These are phyloP conservation scores for Cetoscarus ocellatus DNA, from an alignment of 2,797 vertebrate genomes.

Conservation along the genomic window DNA sequence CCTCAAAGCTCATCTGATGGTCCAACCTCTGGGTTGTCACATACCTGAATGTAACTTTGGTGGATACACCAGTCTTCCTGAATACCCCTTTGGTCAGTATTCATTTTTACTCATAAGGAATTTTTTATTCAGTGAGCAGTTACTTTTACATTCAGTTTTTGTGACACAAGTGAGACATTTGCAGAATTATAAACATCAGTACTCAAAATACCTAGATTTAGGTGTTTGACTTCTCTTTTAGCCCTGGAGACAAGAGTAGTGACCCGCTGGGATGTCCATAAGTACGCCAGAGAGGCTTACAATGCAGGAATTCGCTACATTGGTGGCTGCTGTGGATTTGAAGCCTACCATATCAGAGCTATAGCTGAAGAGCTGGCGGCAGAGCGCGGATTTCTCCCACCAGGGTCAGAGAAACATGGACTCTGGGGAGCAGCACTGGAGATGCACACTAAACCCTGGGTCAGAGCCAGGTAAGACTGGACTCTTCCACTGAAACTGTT, in stretches of 20 bases:
- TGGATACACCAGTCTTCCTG: slow-evolving; percentile 88
- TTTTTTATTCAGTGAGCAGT: background rate
- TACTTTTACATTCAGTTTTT: too few species aligned
- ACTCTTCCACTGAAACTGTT: background rate
- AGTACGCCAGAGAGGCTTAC: slow-evolving; percentile 90
- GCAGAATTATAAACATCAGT: too few species aligned
- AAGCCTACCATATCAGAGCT: slow-evolving; percentile 91
- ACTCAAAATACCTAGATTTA: too few species aligned
- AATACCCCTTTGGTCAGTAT: slow-evolving; percentile 90
- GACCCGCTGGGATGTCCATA: slow-evolving; percentile 91
- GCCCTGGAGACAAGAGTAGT: slow-evolving; percentile 88
- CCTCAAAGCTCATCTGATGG: slow-evolving; percentile 88
- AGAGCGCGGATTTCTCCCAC: slow-evolving; percentile 88
- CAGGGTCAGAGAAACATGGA: slow-evolving; percentile 90
- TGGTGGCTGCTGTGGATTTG: slow-evolving; percentile 93
- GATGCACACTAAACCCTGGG: slow-evolving; percentile 92
- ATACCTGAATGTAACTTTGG: slow-evolving; percentile 88
- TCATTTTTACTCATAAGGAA: background rate
- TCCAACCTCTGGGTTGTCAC: slow-evolving; percentile 88
- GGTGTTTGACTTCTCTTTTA: slow-evolving; percentile 49
- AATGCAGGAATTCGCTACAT: slow-evolving; percentile 88
- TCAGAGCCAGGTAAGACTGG: slow-evolving; percentile 87
- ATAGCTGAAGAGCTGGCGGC: slow-evolving; percentile 89
- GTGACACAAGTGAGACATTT: too few species aligned
- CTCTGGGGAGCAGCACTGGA: slow-evolving; percentile 86